A percentile compares a stretch with the other conserved stretches of the same genome.
phyloP scores from a whole-genome alignment of 1,140 invertebrate species.

The Archegozetes longisetosus region DNA sequence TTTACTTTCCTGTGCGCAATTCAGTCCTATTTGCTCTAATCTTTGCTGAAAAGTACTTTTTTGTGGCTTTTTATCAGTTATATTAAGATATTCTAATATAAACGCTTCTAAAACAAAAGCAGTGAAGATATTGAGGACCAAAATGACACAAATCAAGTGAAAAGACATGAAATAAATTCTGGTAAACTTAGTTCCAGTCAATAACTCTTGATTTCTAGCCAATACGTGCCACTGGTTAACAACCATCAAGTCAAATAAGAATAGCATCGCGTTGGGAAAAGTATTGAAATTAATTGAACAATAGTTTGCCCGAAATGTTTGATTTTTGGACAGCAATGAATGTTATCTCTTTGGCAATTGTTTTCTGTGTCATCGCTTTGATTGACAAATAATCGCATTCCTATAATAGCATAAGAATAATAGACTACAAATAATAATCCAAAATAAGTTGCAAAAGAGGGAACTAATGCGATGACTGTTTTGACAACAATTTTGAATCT shows the following conservation, averaged over 20 bases:
- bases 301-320: conserved; percentile 32
- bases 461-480: conserved; percentile 34
- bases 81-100: conserved; percentile 35
- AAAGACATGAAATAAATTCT: conserved; percentile 36
- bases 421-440: conserved; percentile 37
- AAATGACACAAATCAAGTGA: conserved; percentile 36
- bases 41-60: conserved; percentile 33
- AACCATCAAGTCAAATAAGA: conserved; percentile 37
- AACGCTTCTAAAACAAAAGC: conserved; percentile 40
- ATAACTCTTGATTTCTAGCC: conserved; percentile 1
- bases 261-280: conserved; percentile 32
- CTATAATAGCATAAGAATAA: conserved; percentile 38
- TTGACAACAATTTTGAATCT: conserved; percentile 35
- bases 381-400: conserved; percentile 34
- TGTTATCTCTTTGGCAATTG: conserved; percentile 22
- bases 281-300: conserved; percentile 40
- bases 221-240: conserved; percentile 39
- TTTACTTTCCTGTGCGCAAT: conserved; percentile 14
- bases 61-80: conserved; percentile 27
- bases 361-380: conserved; percentile 30
- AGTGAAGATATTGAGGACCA: conserved; percentile 39
- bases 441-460: conserved; percentile 36
- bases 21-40: conserved; percentile 34
- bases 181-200: conserved; percentile 25
- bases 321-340: conserved; percentile 13